Base-by-base conservation (phyloP, 2,888 invertebrate species). In the Physocephala rufipes region DNA sequence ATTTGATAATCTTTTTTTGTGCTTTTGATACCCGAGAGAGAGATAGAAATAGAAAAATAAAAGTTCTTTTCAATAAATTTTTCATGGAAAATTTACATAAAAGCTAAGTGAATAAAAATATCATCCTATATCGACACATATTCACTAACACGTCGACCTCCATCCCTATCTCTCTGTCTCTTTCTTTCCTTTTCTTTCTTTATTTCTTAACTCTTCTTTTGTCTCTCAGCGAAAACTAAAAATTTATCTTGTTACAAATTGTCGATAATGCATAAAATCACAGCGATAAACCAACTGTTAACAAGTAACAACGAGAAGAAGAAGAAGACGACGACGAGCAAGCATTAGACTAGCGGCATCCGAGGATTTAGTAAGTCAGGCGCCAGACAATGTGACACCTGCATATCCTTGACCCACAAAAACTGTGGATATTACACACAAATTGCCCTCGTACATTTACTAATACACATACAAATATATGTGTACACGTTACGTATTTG, bases 331-430 rank as follows among this genome's bases (percentile, higher is more conserved):
- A n/a, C n/a, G n/a, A n/a, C n/a, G n/a, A n/a, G n/a, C n/a, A n/a
- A n/a, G n/a, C n/a, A n/a, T n/a, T n/a, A 12, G 53, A 55, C 5
- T 15, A 12, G 19, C 49, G 2, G 19, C 49, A 49, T 49, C 12
- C 15, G 16, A 49, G 49, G 19, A 49, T 49, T 19, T 19, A 49
- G 15, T 49, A 4, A 2, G 53, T 9, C 13, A 21, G 53, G 53
- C 21, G 21, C 21, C 13, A 24, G 24, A 21, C 53, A 21, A 24
- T 15, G 19, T 19, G 49, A 19, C 49, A n/a, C 49, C 3, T 49
- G 49, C 49, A 49, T 49, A 49, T 49, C 49, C 49, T 49, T 49
- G 49, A 49, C 49, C 49, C 19, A 49, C 49, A 49, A 49, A 49
- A 19, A n/a, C 49, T 7, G 16, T 36, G 36, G 9, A 36, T n/a